Percentiles rank a stretch among this genome's conserved stretches.
phyloP scores from a whole-genome alignment of 1,140 invertebrate genomes.

The Heliothis subflexa region DNA sequence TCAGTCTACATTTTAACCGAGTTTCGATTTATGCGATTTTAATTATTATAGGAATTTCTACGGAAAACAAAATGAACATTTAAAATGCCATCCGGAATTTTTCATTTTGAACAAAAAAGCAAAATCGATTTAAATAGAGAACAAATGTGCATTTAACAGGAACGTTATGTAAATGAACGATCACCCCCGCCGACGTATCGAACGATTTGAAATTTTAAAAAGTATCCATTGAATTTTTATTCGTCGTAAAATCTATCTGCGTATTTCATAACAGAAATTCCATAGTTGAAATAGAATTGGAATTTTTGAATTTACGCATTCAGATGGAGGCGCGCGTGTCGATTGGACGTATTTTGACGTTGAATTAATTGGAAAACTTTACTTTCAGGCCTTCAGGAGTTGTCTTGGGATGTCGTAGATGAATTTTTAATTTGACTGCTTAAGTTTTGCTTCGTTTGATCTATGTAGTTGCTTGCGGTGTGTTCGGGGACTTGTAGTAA shows the following conservation, averaged over 20 bases:
- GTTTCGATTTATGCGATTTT: neutral
- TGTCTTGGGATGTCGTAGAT: conserved; percentile 35
- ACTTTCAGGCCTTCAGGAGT: conserved; percentile 19
- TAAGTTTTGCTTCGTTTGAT: conserved; percentile 40
- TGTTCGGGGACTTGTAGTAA: conserved; percentile 20
- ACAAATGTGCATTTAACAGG: conserved; percentile 47
- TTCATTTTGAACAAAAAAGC: conserved; percentile 28
- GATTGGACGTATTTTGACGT: conserved; percentile 51
- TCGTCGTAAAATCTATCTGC: conserved; percentile 31
- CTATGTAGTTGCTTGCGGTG: conserved; percentile 36
- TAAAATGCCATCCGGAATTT: conserved; percentile 22
- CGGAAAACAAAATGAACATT: conserved; percentile 5
- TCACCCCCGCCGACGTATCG: conserved; percentile 31
- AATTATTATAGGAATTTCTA: neutral
- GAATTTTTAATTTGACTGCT: conserved; percentile 47
- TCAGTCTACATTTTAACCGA: neutral
- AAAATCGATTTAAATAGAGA: conserved; percentile 39
- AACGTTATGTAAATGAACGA: conserved; percentile 48
- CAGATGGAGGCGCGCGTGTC: conserved; percentile 24
- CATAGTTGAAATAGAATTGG: conserved; percentile 33
- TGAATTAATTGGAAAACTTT: conserved; percentile 56
- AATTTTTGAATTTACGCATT: conserved; percentile 49
- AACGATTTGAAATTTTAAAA: conserved; percentile 49
- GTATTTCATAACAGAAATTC: conserved; percentile 51
- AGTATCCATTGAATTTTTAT: conserved; percentile 48